A percentile compares a stretch with the other conserved stretches of the same genome.
Conservation (phyloP, 2,113 vertebrate genomes). For the Typhlomys cinereus region DNA sequence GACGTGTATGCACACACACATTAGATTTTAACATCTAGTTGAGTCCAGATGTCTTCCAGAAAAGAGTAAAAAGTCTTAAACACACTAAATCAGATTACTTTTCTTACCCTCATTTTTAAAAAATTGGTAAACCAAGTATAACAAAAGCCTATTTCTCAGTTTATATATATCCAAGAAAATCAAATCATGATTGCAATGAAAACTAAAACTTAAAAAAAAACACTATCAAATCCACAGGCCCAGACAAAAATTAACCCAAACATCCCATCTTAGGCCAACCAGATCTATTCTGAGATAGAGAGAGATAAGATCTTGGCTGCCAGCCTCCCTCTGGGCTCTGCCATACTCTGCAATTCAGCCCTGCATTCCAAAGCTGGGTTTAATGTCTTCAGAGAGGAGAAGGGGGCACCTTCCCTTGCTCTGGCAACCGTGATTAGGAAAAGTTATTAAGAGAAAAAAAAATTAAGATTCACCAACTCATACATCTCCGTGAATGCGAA, state of each 20-base stretch:
- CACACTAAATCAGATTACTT: neutral
- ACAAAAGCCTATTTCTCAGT: slow-evolving; percentile 10
- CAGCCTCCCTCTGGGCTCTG: neutral
- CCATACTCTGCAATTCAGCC: neutral
- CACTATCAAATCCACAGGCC: slow-evolving; percentile 41
- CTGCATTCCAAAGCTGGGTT: neutral
- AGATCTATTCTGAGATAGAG: slow-evolving; percentile 58
- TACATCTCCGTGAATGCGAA: neutral
- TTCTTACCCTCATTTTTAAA: neutral
- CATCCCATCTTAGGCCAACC: neutral
- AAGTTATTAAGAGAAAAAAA: neutral
- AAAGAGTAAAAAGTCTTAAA: slow-evolving; percentile 31
- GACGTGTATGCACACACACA: neutral
- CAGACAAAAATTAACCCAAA: slow-evolving; percentile 34
- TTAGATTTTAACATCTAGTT: neutral
- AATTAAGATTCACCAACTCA: neutral
- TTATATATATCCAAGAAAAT: neutral
- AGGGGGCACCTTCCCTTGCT: neutral
- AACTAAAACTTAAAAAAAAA: slow-evolving; percentile 19
- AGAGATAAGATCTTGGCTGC: slow-evolving; percentile 47
- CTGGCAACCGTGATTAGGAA: neutral
- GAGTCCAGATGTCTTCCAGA: neutral
- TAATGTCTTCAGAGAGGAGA: neutral
- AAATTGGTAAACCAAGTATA: neutral
- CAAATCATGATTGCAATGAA: slow-evolving; percentile 10